Evolutionary conservation across 2,888 invertebrate genomes (phyloP).

Genomic region (Drosophila kambysellisi): DNA sequence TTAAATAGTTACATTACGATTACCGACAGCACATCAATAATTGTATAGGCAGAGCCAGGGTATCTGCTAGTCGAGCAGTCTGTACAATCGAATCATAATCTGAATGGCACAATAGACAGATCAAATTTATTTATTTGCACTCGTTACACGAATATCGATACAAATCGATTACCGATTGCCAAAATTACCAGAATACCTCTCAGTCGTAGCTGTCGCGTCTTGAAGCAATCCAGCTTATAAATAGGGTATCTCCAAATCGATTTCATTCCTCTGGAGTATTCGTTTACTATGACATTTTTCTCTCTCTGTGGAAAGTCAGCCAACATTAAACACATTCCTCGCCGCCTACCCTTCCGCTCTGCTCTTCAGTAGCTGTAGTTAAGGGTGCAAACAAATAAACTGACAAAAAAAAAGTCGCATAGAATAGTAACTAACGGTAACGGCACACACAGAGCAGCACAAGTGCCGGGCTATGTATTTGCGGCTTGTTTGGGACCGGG

Average conservation of each 20-base stretch:
- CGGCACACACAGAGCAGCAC: slow-evolving; percentile 5
- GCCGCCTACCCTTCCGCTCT: background rate
- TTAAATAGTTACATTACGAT: too few species aligned
- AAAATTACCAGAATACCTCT: background rate
- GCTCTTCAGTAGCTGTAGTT: slow-evolving; percentile 5
- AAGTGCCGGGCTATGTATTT: slow-evolving; percentile 54
- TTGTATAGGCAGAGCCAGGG: background rate
- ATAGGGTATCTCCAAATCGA: background rate
- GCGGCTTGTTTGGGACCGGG: slow-evolving; percentile 20
- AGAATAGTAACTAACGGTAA: slow-evolving; percentile 54
- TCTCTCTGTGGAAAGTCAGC: background rate
- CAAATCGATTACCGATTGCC: background rate
- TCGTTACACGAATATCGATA: background rate
- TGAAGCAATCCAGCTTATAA: background rate
- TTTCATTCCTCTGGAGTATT: too few species aligned
- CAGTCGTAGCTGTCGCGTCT: background rate
- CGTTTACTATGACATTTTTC: background rate
- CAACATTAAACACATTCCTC: background rate
- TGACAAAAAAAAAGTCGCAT: slow-evolving; percentile 27
- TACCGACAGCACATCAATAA: background rate
- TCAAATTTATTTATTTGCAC: background rate
- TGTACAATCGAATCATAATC: background rate
- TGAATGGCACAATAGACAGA: background rate
- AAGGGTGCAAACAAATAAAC: slow-evolving; percentile 42
- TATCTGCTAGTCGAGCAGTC: background rate